These are phyloP conservation scores for Coremacera marginata DNA, from an alignment of 2,888 invertebrate species.

Conservation along the genomic window DNA sequence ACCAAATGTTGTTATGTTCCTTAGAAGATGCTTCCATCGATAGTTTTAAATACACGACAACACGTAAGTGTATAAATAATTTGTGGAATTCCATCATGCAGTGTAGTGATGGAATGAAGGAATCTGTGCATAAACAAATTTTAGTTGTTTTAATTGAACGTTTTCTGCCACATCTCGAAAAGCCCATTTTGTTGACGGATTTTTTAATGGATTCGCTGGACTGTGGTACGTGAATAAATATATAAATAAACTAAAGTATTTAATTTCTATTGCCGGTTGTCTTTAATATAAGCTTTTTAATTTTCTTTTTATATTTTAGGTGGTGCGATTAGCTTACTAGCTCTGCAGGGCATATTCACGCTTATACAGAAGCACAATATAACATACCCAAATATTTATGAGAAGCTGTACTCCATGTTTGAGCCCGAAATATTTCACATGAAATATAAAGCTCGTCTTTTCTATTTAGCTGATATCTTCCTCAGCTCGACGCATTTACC, in stretches of 20 bases:
- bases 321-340: constrained; percentile 88
- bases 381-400: constrained; percentile 95
- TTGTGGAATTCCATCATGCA: constrained; percentile 84
- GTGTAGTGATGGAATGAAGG: constrained; percentile 71
- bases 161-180: constrained; percentile 82
- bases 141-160: constrained; percentile 85
- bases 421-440: constrained; percentile 92
- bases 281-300: constrained; percentile 37
- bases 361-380: constrained; percentile 92
- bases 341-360: constrained; percentile 91
- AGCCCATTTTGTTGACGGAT: constrained; percentile 88
- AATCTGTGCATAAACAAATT: constrained; percentile 81
- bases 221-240: constrained; percentile 72
- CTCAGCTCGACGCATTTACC: constrained; percentile 94
- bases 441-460: constrained; percentile 88
- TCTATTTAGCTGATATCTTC: constrained; percentile 91
- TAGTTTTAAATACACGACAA: constrained; percentile 72
- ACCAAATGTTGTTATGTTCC: constrained; percentile 67
- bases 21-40: constrained; percentile 55
- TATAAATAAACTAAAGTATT: not conserved
- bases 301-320: constrained; percentile 70
- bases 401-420: constrained; percentile 94
- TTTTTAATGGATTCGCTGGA: constrained; percentile 92
- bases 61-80: constrained; percentile 76
- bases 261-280: not conserved